Base-by-base conservation (phyloP, 2,888 invertebrate species). In the Penaeus monodon region DNA sequence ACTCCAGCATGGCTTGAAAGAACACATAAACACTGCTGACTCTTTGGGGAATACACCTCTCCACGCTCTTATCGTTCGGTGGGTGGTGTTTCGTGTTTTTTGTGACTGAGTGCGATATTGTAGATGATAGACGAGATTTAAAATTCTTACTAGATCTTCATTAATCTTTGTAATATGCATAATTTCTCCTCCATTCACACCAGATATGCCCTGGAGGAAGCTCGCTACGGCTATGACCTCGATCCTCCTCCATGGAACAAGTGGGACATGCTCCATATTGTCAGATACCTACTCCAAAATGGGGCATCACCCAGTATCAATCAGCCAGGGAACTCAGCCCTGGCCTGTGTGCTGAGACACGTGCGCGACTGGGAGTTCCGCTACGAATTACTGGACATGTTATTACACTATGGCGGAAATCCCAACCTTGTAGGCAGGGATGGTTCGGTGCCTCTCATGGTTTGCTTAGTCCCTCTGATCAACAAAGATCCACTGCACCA, bases 401-500 rank as follows among this genome's bases (percentile, higher is more conserved):
- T 94, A 86, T 92, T 94, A 27, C 93, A 94, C 88, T 94, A 94
- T 91, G 94, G 95, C 92, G 94, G 95, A 93, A 91, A 94, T 92
- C 95, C 95, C 33, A 95, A 95, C 91, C 94, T 95, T 92, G 95
- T 95, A 33, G 95, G 95, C 10, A 93, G 95, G 38, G 95, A 95
- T 92, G 95, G 95, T 33, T 95, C 95, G 68, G 95, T 95, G 81
- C 95, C 96, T 22, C 94, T 96, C 86, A 95, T 96, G 94, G 95
- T 96, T 57, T 94, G 96, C 91, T 93, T 96, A 86, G 95, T 96
- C 85, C 95, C 95, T 76, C 92, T 96, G 64, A 95, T 96, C 86
- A 95, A 96, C 92, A 95, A 95, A 91, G 95, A 95, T 92, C 95
- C 95, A 79, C 92, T 95, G 79, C 95, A 95, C 92, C 94, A 95